Evolutionary conservation across 2,113 vertebrate genomes (phyloP).

Genomic region (Natator depressus): DNA sequence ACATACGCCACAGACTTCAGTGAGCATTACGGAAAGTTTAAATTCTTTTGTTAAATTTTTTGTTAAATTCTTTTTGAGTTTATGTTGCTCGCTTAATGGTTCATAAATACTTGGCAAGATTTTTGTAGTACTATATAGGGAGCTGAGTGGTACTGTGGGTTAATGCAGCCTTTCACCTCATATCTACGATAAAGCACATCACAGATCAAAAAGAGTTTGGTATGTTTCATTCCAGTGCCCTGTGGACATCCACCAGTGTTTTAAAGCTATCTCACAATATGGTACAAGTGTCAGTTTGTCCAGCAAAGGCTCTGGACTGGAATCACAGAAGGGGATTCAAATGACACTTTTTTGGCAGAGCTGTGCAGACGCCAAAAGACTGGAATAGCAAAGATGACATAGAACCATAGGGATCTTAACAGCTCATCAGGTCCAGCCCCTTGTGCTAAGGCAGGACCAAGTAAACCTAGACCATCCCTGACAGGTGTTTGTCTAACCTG

Average conservation of each 20-base stretch:
- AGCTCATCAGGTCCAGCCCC: too few species aligned
- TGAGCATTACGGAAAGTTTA: background rate
- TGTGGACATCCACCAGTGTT: background rate
- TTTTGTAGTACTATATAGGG: fast-evolving
- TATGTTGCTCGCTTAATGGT: background rate
- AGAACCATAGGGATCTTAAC: background rate
- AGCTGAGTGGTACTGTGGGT: fast-evolving
- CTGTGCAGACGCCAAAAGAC: background rate
- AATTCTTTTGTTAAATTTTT: background rate
- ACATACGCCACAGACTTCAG: background rate
- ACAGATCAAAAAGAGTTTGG: constrained; percentile 1
- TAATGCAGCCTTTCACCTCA: constrained; percentile 7
- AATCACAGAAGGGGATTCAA: background rate
- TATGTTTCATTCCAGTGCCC: background rate
- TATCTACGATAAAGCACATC: constrained; percentile 24
- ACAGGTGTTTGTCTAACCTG: too few species aligned
- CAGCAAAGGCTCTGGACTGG: background rate
- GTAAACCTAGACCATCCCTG: too few species aligned
- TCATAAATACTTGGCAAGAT: background rate
- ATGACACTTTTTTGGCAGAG: background rate
- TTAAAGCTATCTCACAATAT: constrained; percentile 5
- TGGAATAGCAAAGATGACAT: background rate
- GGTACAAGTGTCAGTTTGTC: background rate
- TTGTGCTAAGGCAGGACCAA: too few species aligned
- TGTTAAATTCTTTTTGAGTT: background rate